Percentiles rank a stretch among this genome's conserved stretches.
Conservation (phyloP, 2,888 invertebrate species). For the Halictus quadricinctus region DNA sequence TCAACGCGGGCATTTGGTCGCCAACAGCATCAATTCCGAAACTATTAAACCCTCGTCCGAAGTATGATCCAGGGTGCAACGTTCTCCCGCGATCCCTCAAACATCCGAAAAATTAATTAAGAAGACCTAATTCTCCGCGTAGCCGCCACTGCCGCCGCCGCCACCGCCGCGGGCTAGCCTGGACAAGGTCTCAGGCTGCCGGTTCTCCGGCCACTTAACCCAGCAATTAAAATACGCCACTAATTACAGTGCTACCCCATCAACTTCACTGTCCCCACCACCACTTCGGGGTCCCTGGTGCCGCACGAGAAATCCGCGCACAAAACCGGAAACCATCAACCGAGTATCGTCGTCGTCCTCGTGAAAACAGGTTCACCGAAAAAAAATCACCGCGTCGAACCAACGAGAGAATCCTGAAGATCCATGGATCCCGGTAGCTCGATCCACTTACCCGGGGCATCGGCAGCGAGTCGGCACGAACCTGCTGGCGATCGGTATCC, state of each 20-base stretch:
- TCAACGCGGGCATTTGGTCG: neutral
- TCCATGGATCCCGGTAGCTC: neutral
- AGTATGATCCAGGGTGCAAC: neutral
- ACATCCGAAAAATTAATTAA: conserved; percentile 4
- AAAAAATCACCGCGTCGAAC: neutral
- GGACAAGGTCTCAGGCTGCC: neutral
- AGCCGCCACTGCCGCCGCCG: neutral
- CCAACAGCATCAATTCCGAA: neutral
- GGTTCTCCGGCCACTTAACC: neutral
- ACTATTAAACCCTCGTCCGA: neutral
- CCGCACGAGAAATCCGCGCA: neutral
- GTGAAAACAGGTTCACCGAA: neutral
- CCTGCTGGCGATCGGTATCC: conserved; percentile 32
- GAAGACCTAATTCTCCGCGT: neutral
- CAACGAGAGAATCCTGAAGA: neutral
- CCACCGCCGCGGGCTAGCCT: neutral
- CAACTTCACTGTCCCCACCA: neutral
- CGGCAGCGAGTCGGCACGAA: conserved; percentile 7
- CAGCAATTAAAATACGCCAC: conserved; percentile 14
- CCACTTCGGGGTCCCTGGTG: neutral
- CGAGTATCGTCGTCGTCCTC: neutral
- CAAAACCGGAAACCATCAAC: neutral
- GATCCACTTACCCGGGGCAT: conserved; percentile 37
- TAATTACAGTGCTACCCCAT: neutral
- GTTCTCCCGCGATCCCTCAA: neutral